Base-by-base conservation (phyloP, 1,140 invertebrate species). In the Rhopalosiphum padi region DNA sequence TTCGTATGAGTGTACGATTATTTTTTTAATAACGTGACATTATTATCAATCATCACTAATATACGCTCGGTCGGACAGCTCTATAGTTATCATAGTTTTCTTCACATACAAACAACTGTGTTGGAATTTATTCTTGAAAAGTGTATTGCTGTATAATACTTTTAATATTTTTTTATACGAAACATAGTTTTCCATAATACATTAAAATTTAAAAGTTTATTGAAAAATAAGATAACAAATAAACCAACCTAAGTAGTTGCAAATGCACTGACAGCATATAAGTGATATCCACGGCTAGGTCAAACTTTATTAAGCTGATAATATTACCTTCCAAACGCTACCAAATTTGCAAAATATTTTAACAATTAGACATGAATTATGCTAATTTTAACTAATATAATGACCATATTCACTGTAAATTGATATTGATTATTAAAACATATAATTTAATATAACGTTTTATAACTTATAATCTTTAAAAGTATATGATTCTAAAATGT, bases 11-110 rank as follows among this genome's bases (percentile, higher is more conserved):
- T 25, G 48, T 89, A 22, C 1, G 86, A 55, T 37, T 37, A 55
- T 53, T 89, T 89, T 55, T 89, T 37, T 55, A 55, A 89, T 55
- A 87, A 48, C 30, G 6, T 35, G 43, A 87, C 46, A 48, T 21
- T 89, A 89, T 89, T 87, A 87, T 87, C 35, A 87, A 87, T 87
- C 86, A 87, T 48, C 30, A 48, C 30, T n/a, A 6, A 48, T 46
- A n/a, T 30, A 25, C 30, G 43, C 46, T 2, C 7, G 46, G 37
- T 43, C 23, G 11, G 83, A 41, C 41, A 85, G 41, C 22, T 85
- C 83, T 41, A 85, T 41, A 85, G 15, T 35, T 37, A 48, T n/a
- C 60, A 77, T n/a, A 4, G n/a, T 77, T 77, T 77, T 77, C 60
- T n/a, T n/a, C 60, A 77, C n/a, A 77, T 18, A 18, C n/a, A n/a